Evolutionary conservation across 2,113 vertebrate species (phyloP), one percentile per base, ranked within the genome.

Genomic region (Cariama cristata): DNA sequence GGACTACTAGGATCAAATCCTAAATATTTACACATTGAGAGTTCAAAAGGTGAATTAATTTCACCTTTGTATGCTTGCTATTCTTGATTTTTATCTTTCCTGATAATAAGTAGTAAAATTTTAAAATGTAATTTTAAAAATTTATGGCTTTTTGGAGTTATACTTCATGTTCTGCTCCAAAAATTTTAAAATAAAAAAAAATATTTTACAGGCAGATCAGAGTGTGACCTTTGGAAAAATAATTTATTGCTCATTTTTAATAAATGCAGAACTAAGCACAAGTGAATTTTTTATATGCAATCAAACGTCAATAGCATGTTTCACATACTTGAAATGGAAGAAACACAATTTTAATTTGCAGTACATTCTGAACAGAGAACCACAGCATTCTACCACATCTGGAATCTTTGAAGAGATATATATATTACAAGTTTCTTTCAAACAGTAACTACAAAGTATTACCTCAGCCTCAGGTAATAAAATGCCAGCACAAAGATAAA

Each of bases 31-130:
- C 53, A 66, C 33, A 60, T 6, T 68, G 32, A 64, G 69, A 86
- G 90, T 96, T 95, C 93, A 92, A 93, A 91, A 94, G 66, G 74
- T 62, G 79, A 96, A 92, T 86, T 89, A 79, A 91, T 88, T 88
- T 95, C 59, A 76, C 81, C 53, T 86, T 49, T 73, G 26, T 50
- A 40, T 28, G 64, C 28, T 69, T 77, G 33, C 45, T 83, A 20
- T 23, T 88, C 66, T 75, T 72, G 19, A 75, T 42, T 86, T 53
- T 33, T 79, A 17, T 52, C 23, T 76, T 87, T 84, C 30, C 40
- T 49, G 66, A 64, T 32, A 73, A 45, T 35, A 83, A 76, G 24
- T 4, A 88, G 33, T 32, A 84, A 84, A 68, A 72, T 68, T 60
- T 40, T 3, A 58, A 91, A 87, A 75, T 0, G 0, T 23, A 38